Base-by-base conservation (phyloP, 2,888 invertebrate species). In the Callosobruchus maculatus region DNA sequence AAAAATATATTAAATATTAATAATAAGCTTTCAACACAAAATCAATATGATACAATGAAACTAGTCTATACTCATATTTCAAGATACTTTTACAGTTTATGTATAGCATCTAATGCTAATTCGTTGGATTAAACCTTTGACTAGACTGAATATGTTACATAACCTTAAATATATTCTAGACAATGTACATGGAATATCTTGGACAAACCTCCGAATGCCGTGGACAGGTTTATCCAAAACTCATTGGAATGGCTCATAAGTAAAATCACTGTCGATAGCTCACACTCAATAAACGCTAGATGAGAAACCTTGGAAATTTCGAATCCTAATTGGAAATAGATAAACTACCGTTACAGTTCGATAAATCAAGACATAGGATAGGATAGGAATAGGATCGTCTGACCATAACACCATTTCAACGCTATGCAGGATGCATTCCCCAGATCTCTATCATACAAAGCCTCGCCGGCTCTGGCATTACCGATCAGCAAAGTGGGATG, bases 71-170 rank as follows among this genome's bases (percentile, higher is more conserved):
- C 81, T 81, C 81, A 81, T 81, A 80, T 78, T 72, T 71, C 70
- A 2, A 9, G 7, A 21, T 68, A 68, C 22, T 21, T 22, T 68
- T 68, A 68, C 68, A 68, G 21, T 68, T 68, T 68, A 21, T 13
- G 68, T 21, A 22, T 21, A 77, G 79, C 78, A 78, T 79, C 77
- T 73, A 67, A 80, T 81, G 78, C 79, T 77, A 74, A 70, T 80
- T 85, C 84, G 84, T 84, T 85, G 84, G 82, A 82, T 83, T 80
- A 31, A 82, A 84, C 83, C 83, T 86, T 13, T 49, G 49, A 49
- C 49, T 49, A 49, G 49, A 49, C 49, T 3, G 49, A 49, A 49
- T 49, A 49, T 49, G 13, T 49, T 13, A 49, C 49, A 49, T 13
- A 49, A 49, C 18, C 13, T 7, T 26, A 13, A 49, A 49, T 18